phyloP scores from a whole-genome alignment of 30 jellyfish, hydroid and myxozoan species.

The Rhopilema esculentum region DNA sequence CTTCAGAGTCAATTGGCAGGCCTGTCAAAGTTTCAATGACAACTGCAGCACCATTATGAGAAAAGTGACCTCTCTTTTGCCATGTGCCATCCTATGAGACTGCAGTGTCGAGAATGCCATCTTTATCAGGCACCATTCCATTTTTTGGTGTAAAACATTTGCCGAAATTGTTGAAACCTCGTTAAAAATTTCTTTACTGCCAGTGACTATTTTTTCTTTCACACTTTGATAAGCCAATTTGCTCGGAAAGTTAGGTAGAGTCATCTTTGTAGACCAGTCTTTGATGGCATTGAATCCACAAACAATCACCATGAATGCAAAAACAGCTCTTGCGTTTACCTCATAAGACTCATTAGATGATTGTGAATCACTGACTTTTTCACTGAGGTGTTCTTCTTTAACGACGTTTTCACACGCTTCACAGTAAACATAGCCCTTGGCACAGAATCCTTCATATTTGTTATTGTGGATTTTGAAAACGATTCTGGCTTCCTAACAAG shows the following conservation, averaged over 20 bases:
- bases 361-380: not conserved
- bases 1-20: not conserved
- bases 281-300: not conserved
- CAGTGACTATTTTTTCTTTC: slow-evolving; percentile 4
- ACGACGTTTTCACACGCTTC: not conserved
- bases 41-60: not conserved
- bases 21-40: slow-evolving; percentile 1
- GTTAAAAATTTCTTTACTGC: not conserved
- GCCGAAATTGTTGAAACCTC: not conserved
- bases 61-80: too few species aligned
- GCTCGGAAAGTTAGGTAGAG: not conserved
- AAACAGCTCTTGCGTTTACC: not conserved
- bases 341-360: too few species aligned
- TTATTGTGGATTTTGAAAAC: slow-evolving; percentile 4
- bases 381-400: not conserved
- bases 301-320: too few species aligned
- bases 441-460: not conserved
- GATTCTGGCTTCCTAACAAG: not conserved
- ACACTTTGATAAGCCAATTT: not conserved
- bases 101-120: too few species aligned
- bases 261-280: slow-evolving; percentile 1
- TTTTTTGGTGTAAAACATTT: not conserved
- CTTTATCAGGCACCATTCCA: not conserved
- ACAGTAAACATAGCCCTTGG: slow-evolving; percentile 6
- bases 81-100: too few species aligned